phyloP scores from a whole-genome alignment of 2,888 invertebrate genomes.

The Ichneumoninae sp. region DNA sequence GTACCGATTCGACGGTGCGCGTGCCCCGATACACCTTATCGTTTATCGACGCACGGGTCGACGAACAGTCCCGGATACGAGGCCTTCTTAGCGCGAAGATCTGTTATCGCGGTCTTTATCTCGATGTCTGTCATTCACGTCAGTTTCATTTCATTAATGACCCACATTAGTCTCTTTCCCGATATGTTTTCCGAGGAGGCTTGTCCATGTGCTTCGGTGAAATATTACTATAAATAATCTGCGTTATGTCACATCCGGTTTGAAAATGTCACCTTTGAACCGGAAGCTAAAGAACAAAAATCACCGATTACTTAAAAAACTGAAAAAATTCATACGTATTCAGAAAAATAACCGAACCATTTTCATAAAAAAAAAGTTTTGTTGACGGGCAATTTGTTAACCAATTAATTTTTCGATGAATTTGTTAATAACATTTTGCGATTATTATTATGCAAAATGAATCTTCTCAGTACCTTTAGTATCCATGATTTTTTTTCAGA shows the following conservation, averaged over 20 bases:
- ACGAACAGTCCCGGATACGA: constrained; percentile 34
- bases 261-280: neutral
- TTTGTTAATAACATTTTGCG: no score
- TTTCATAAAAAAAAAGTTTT: no score
- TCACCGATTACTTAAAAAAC: no score
- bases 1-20: neutral
- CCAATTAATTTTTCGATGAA: no score
- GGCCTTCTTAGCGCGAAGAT: constrained; percentile 2
- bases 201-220: neutral
- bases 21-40: constrained; percentile 27
- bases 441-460: no score
- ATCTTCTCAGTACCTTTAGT: no score
- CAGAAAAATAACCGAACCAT: no score
- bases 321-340: no score
- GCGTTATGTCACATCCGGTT: neutral
- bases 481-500: no score
- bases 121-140: constrained; percentile 6
- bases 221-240: neutral
- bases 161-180: constrained; percentile 8
- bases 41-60: constrained; percentile 46
- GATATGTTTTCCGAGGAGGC: neutral
- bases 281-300: no score
- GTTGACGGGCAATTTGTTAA: no score
- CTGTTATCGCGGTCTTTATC: constrained; percentile 58
- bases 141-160: neutral